Evolutionary conservation across 2,888 invertebrate genomes (phyloP), one percentile per base, ranked within the genome.

Genomic region (Hypsopygia costalis): DNA sequence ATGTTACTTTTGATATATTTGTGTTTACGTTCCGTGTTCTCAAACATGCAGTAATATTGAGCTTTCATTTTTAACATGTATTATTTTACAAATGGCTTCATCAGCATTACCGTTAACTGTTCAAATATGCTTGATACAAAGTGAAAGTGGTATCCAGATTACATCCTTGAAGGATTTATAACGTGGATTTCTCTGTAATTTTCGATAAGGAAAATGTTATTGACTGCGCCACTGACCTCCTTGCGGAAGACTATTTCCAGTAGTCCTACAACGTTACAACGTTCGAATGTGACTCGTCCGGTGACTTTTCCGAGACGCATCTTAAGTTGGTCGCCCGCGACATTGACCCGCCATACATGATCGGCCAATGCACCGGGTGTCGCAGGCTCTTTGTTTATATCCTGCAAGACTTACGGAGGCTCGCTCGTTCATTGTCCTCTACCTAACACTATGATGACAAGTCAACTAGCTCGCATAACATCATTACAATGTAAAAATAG

Each of bases 341-440:
- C 87, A 87, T 86, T 87, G 88, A 88, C 83, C 87, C 74, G 75
- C 63, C 75, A 73, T 77, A 76, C 75, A 68, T 73, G 80, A 74
- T 77, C 83, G 87, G 87, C 69, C 87, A 83, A 80, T 85, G 87
- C 87, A 81, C 87, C 63, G 77, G 61, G 65, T 81, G 81, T 83
- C 79, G 80, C 79, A 86, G 86, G 67, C 81, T 86, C 82, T 85
- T 87, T 87, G 86, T 87, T 87, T 87, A 83, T 81, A 70, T 81
- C 82, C 86, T 82, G 69, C 63, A 67, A 67, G 65, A 62, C 65
- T 63, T 60, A 49, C 53, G 51, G 49, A 51, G 51, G 51, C 67
- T 69, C 52, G 52, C 55, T 55, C 55, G 64, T 69, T 66, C 67
- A 61, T 68, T 72, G 67, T 74, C 60, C 68, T 52, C 41, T 38